Percentiles rank a stretch among this genome's conserved stretches.
These are phyloP conservation scores for Hipposideros larvatus DNA, from an alignment of 2,797 vertebrate species.

Conservation along the genomic window DNA sequence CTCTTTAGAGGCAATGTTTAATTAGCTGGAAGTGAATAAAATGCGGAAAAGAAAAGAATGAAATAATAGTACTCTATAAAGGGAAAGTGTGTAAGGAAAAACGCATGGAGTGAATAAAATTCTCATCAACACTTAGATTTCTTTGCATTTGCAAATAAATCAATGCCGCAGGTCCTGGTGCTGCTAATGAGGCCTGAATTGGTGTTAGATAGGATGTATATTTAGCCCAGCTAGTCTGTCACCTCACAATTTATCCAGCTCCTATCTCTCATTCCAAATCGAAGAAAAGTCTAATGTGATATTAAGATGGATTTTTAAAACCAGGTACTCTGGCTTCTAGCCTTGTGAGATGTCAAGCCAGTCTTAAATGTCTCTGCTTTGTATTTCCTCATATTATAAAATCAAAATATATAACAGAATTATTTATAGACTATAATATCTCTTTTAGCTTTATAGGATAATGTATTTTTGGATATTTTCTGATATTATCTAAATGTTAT, in stretches of 20 bases:
- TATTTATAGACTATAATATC: background rate
- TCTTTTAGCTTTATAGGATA: background rate
- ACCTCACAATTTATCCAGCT: background rate
- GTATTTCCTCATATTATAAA: background rate
- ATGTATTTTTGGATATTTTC: background rate
- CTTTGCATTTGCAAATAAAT: background rate
- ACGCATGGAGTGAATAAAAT: background rate
- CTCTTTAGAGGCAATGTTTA: background rate
- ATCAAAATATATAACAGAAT: background rate
- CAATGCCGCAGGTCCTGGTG: background rate
- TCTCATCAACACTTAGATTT: background rate
- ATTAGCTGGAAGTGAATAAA: background rate
- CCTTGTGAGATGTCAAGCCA: background rate
- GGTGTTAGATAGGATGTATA: background rate
- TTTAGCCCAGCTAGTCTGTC: slow-evolving; percentile 18
- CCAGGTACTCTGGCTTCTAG: background rate
- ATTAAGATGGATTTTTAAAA: background rate
- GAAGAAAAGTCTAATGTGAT: background rate
- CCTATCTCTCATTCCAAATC: background rate
- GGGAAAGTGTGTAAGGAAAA: background rate
- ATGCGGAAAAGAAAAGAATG: background rate
- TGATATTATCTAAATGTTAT: background rate
- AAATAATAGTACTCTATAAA: background rate
- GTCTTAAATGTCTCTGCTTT: background rate
- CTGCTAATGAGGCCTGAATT: background rate